Percentiles rank a stretch among this genome's conserved stretches.
Conservation (phyloP, 2,888 invertebrate genomes). For the Pachliopta kotzebuea region DNA sequence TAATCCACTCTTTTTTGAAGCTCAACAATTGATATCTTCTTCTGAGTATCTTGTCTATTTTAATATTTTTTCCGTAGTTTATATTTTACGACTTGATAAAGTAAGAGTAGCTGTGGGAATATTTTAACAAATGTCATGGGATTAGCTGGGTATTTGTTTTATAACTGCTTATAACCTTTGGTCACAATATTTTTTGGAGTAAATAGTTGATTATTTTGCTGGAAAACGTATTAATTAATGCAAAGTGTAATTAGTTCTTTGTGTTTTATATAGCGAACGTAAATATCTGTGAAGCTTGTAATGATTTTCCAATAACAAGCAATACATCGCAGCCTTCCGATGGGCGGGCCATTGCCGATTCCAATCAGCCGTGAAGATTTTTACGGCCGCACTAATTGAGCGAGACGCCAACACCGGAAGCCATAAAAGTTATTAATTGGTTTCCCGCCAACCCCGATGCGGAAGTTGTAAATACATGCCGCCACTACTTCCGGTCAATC, state of each 20-base stretch:
- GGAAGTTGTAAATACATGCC: slow-evolving; percentile 75
- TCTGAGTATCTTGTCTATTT: too few species aligned
- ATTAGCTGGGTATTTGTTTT: too few species aligned
- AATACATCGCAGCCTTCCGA: slow-evolving; percentile 7
- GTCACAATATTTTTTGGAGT: too few species aligned
- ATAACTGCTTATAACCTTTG: too few species aligned
- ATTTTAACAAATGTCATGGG: too few species aligned
- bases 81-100: too few species aligned
- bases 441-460: slow-evolving; percentile 60
- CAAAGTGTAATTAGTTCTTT: background rate
- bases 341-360: slow-evolving; percentile 35
- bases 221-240: too few species aligned
- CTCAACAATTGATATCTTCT: too few species aligned
- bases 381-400: slow-evolving; percentile 73
- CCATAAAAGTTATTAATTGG: slow-evolving; percentile 79
- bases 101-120: too few species aligned
- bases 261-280: background rate
- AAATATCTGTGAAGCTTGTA: slow-evolving; percentile 8
- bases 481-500: slow-evolving; percentile 73
- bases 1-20: too few species aligned
- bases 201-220: too few species aligned
- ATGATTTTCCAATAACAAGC: slow-evolving; percentile 15
- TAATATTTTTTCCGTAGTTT: too few species aligned
- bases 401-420: slow-evolving; percentile 62
- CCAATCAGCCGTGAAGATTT: slow-evolving; percentile 75